phyloP scores from a whole-genome alignment of 2,797 vertebrate genomes.

The Cynodonichthys magdalenae region DNA sequence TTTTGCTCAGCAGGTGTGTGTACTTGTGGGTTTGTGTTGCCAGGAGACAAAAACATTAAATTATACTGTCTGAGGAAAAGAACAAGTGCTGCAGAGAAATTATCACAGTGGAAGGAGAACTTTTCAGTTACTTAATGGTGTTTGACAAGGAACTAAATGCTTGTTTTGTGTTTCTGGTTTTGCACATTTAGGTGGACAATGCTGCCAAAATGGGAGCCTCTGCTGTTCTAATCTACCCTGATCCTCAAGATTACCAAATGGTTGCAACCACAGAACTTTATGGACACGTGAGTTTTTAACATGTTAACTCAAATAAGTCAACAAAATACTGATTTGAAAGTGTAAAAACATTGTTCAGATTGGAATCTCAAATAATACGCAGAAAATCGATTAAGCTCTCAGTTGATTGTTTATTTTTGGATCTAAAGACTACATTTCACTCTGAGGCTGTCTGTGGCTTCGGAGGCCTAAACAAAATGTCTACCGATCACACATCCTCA shows the following conservation, averaged over 20 bases:
- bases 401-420: too few relatives aligned
- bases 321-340: neutral
- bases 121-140: neutral
- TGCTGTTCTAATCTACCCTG: constrained; percentile 89
- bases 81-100: neutral
- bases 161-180: neutral
- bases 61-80: neutral
- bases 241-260: constrained; percentile 54
- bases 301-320: neutral
- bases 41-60: too few relatives aligned
- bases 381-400: too few relatives aligned
- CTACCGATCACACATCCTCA: too few relatives aligned
- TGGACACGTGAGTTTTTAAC: constrained; percentile 87
- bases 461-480: too few relatives aligned
- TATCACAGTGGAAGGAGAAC: too few relatives aligned
- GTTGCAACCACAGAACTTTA: constrained; percentile 64
- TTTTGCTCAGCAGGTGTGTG: constrained; percentile 90
- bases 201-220: constrained; percentile 76
- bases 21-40: constrained; percentile 37
- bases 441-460: too few relatives aligned
- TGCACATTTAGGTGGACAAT: constrained; percentile 84
- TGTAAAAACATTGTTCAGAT: too few relatives aligned
- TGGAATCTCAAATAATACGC: too few relatives aligned
- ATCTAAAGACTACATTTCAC: too few relatives aligned
- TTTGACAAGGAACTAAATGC: neutral